phyloP scores from a whole-genome alignment of 2,113 vertebrate genomes.

The Campylomormyrus tamandua region DNA sequence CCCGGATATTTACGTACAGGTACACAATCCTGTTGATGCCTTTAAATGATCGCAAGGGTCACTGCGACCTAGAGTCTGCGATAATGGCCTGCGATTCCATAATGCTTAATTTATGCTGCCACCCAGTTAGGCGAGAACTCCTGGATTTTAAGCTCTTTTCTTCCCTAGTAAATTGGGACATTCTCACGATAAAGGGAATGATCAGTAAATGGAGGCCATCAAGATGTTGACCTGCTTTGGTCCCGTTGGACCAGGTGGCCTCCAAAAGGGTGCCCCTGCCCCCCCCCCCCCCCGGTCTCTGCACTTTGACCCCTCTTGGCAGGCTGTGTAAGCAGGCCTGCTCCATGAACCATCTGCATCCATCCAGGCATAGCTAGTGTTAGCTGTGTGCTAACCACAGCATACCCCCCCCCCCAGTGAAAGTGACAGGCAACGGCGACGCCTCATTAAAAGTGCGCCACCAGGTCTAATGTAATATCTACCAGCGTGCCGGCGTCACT shows the following conservation, averaged over 20 bases:
- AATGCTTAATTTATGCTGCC: slow-evolving; percentile 14
- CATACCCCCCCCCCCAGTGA: neutral
- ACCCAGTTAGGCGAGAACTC: slow-evolving; percentile 4
- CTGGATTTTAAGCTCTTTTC: slow-evolving; percentile 9
- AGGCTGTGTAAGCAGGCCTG: neutral
- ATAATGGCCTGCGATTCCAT: neutral
- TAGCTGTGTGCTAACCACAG: neutral
- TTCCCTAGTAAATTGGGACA: neutral
- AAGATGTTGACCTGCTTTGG: neutral
- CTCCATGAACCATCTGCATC: neutral
- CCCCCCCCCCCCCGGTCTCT: neutral
- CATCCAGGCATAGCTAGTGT: neutral
- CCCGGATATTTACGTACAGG: slow-evolving; percentile 52
- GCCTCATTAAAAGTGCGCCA: slow-evolving; percentile 38
- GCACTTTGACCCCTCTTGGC: neutral
- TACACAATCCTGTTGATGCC: neutral
- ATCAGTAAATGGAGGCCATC: neutral
- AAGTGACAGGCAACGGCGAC: slow-evolving; percentile 50
- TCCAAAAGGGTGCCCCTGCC: neutral
- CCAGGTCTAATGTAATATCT: slow-evolving; percentile 44
- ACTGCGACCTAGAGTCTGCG: neutral
- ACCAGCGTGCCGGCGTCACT: slow-evolving; percentile 49
- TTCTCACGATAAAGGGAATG: neutral
- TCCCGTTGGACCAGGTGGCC: neutral
- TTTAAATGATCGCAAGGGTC: neutral